Evolutionary conservation across 2,113 vertebrate species (phyloP).

Genomic region (Heterocephalus glaber): DNA sequence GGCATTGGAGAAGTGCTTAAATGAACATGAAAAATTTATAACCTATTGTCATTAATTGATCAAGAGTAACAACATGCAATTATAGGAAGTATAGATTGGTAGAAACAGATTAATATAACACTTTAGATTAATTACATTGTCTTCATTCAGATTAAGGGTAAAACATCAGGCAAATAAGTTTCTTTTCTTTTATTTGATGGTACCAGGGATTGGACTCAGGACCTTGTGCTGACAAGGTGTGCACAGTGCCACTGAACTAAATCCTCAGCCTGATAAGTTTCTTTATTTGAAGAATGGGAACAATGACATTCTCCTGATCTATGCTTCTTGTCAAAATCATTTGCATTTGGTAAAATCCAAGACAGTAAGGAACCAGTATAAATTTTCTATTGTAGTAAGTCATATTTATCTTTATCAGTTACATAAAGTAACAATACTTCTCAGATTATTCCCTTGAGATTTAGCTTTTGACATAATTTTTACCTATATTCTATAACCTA

Average conservation of each 20-base stretch:
- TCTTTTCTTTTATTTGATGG: neutral
- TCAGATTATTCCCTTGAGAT: neutral
- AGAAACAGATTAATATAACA: neutral
- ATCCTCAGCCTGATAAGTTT: no score
- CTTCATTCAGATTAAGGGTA: neutral
- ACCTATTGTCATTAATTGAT: neutral
- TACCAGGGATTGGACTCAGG: no score
- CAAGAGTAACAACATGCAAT: neutral
- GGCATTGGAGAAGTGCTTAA: neutral
- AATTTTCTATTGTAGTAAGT: neutral
- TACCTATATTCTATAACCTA: neutral
- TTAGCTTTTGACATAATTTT: neutral
- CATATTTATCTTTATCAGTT: neutral
- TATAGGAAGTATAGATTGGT: neutral
- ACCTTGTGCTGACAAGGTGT: no score
- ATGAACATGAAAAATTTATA: neutral
- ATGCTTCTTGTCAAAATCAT: neutral
- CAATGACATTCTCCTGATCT: neutral
- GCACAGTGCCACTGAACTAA: no score
- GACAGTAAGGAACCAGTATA: neutral
- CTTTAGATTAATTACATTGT: neutral
- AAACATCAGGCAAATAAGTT: neutral
- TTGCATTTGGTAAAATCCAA: neutral
- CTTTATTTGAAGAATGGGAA: neutral
- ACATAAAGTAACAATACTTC: neutral